Evolutionary conservation across 37 sponge, comb jelly and placozoan species (phyloP).

Genomic region (Dysidea cf. avara): DNA sequence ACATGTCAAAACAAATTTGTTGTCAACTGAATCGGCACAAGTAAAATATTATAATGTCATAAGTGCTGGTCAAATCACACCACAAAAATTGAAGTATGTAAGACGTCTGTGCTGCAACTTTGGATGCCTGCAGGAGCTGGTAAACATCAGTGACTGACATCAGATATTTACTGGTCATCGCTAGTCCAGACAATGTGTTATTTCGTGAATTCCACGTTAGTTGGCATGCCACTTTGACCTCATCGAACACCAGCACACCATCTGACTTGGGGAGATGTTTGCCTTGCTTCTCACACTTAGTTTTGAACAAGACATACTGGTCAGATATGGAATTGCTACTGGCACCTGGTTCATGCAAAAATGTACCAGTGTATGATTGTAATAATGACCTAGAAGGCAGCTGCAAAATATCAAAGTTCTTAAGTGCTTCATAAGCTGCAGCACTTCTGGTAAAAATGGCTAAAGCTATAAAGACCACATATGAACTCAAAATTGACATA

Average conservation of each 20-base stretch:
- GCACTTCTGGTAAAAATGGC: too few relatives aligned
- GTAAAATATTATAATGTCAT: conserved; percentile 40
- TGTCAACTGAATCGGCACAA: not conserved
- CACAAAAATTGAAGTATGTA: too few relatives aligned
- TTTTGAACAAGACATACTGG: not conserved
- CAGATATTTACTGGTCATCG: not conserved
- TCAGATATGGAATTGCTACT: not conserved
- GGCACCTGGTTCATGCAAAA: conserved; percentile 1
- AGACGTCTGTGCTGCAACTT: not conserved
- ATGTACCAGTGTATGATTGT: conserved; percentile 9
- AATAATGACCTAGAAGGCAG: too few relatives aligned
- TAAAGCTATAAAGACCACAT: too few relatives aligned
- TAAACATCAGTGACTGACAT: not conserved
- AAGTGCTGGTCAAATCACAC: not conserved
- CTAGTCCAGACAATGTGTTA: not conserved
- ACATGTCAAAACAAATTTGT: conserved; percentile 20
- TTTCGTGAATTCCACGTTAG: not conserved
- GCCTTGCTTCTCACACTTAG: too few relatives aligned
- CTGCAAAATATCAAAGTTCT: conserved; percentile 6
- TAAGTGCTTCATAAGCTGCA: conserved; percentile 19
- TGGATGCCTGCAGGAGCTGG: not conserved
- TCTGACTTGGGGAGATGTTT: not conserved
- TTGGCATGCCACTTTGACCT: too few relatives aligned
- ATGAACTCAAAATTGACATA: too few relatives aligned
- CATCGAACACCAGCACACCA: too few relatives aligned